Evolutionary conservation across 2,888 invertebrate species (phyloP).

Genomic region (Ormyrus labotus): DNA sequence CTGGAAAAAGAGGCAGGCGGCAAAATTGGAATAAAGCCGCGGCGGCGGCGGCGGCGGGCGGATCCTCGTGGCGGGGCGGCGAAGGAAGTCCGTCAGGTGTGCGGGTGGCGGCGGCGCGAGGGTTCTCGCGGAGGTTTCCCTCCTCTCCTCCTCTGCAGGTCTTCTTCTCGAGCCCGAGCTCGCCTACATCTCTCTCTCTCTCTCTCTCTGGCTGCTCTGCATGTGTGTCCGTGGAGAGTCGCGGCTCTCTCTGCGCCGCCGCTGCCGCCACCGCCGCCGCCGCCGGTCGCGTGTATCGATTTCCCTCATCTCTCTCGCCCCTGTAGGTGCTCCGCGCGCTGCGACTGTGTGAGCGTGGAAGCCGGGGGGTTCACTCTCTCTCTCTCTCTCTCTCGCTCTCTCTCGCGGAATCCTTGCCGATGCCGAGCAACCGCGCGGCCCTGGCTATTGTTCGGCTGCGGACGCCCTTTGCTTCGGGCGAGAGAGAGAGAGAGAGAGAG

Average conservation of each 20-base stretch:
- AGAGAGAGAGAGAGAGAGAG: not conserved
- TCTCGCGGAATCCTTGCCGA: not conserved
- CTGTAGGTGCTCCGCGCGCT: not conserved
- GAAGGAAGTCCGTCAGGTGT: constrained; percentile 75
- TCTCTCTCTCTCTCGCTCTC: not conserved
- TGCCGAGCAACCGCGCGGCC: no score
- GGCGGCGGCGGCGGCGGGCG: not conserved
- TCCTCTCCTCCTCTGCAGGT: constrained; percentile 70
- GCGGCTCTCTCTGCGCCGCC: not conserved
- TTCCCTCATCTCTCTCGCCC: constrained; percentile 60
- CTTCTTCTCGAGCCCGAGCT: constrained; percentile 64
- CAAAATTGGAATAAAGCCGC: no score
- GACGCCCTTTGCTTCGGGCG: not conserved
- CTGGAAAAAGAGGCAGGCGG: not conserved
- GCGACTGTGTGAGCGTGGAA: not conserved
- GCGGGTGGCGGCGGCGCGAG: constrained; percentile 60
- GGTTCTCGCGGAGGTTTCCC: constrained; percentile 71
- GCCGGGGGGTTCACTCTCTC: not conserved
- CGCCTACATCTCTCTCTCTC: not conserved
- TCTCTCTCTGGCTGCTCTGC: not conserved
- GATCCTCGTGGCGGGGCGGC: not conserved
- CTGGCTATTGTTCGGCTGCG: no score
- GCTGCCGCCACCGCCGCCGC: constrained; percentile 46
- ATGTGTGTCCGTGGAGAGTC: not conserved
- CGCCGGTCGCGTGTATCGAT: constrained; percentile 62